Evolutionary conservation across 2,113 vertebrate genomes (phyloP).

Genomic region (Andinoacara biseriatus): DNA sequence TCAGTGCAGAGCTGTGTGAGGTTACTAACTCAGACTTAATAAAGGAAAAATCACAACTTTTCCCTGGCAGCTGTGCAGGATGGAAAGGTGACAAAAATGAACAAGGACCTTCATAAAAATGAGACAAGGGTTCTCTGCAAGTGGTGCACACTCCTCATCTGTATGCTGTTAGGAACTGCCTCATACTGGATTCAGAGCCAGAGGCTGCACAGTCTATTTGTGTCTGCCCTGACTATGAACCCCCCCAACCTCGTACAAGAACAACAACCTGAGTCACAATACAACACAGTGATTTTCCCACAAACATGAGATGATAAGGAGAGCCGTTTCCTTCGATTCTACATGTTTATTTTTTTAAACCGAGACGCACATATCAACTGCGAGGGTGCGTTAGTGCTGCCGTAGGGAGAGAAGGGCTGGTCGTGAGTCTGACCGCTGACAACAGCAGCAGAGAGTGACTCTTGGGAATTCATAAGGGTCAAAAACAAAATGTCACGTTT

Average conservation of each 20-base stretch:
- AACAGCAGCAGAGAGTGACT: not conserved
- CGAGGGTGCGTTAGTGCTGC: not conserved
- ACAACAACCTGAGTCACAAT: conserved; percentile 8
- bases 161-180: not conserved
- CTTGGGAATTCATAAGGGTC: too few relatives aligned
- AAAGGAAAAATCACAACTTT: not conserved
- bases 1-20: not conserved
- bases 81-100: not conserved
- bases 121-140: not conserved
- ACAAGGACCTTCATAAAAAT: not conserved
- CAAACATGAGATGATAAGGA: not conserved
- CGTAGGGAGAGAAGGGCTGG: not conserved
- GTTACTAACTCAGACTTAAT: not conserved
- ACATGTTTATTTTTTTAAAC: not conserved
- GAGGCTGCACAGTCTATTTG: conserved; percentile 10
- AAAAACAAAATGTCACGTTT: not conserved
- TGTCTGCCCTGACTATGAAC: conserved; percentile 44
- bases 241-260: conserved; percentile 1
- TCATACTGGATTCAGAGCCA: conserved; percentile 3
- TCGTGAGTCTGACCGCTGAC: not conserved
- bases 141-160: not conserved
- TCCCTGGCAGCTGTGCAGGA: not conserved
- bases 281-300: not conserved
- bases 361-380: not conserved
- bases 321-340: not conserved